A percentile compares a stretch with the other conserved stretches of the same genome.
These are phyloP conservation scores for Chrysomela aeneicollis DNA, from an alignment of 2,888 invertebrate species.

Conservation along the genomic window DNA sequence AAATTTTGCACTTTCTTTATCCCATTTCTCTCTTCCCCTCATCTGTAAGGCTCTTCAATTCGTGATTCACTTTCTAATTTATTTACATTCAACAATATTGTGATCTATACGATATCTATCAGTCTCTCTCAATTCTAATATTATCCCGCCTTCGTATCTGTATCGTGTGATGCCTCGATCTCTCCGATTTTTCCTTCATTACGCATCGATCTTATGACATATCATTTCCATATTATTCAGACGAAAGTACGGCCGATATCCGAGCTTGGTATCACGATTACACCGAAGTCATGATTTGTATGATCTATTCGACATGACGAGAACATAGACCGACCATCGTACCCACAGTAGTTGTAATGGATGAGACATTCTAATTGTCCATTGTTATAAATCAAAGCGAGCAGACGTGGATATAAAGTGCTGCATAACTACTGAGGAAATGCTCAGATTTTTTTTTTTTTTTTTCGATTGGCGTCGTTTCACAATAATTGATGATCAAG, in stretches of 20 bases:
- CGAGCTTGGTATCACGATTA: constrained; percentile 31
- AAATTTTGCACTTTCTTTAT: too few species aligned
- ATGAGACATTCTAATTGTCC: constrained; percentile 30
- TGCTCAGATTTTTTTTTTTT: too few species aligned
- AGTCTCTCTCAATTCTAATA: too few species aligned
- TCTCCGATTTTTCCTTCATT: constrained; percentile 10
- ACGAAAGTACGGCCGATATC: constrained; percentile 28
- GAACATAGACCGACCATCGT: constrained; percentile 27
- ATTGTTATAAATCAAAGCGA: constrained; percentile 31
- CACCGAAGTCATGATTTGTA: constrained; percentile 34
- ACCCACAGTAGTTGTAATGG: constrained; percentile 33
- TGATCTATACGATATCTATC: too few species aligned
- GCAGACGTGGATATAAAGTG: neutral
- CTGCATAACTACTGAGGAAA: too few species aligned
- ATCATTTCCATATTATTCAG: constrained; percentile 33
- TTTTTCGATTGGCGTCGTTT: too few species aligned
- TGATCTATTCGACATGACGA: constrained; percentile 35
- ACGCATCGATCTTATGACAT: constrained; percentile 25
- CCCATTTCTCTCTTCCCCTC: too few species aligned
- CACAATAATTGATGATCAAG: too few species aligned
- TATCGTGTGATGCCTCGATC: constrained; percentile 9
- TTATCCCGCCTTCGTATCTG: neutral
- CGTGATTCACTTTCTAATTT: too few species aligned
- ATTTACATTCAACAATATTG: too few species aligned
- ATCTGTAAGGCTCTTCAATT: too few species aligned